Conservation (phyloP, 2,888 invertebrate species). For the Geophilus truncorum region DNA sequence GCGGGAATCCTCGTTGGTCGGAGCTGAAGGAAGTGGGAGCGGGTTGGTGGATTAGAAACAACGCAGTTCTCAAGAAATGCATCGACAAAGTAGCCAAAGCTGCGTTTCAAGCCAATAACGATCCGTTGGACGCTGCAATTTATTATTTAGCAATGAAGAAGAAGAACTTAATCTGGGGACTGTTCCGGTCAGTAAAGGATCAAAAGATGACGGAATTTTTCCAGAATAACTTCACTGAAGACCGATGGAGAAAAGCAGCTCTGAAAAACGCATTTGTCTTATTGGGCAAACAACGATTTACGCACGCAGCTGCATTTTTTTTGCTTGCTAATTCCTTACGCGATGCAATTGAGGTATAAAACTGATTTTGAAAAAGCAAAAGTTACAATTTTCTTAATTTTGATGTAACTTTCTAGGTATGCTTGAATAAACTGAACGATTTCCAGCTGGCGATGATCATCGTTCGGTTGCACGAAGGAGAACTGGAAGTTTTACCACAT, state of each 20-base stretch:
- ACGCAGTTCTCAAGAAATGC: conserved; percentile 70
- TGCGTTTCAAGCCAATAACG: conserved; percentile 83
- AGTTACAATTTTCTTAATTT: neutral
- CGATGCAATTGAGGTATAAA: conserved; percentile 83
- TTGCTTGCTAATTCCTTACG: conserved; percentile 86
- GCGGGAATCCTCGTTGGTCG: conserved; percentile 66
- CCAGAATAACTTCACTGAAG: conserved; percentile 84
- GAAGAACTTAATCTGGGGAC: conserved; percentile 91
- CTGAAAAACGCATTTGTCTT: conserved; percentile 96
- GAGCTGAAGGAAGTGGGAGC: conserved; percentile 84
- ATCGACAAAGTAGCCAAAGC: conserved; percentile 89
- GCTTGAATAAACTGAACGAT: conserved; percentile 85
- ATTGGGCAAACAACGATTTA: conserved; percentile 90
- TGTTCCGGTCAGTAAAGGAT: conserved; percentile 82
- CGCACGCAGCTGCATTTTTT: conserved; percentile 98
- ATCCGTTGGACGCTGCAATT: conserved; percentile 95
- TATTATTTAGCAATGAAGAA: conserved; percentile 98
- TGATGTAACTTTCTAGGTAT: conserved; percentile 56
- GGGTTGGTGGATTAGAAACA: conserved; percentile 94
- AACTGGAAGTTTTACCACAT: conserved; percentile 60
- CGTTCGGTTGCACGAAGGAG: conserved; percentile 78
- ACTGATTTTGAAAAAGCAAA: neutral
- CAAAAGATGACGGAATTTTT: conserved; percentile 94
- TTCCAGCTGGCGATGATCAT: conserved; percentile 93
- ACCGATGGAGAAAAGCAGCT: conserved; percentile 95